Evolutionary conservation across 2,888 invertebrate genomes (phyloP), one percentile per base, ranked within the genome.

Genomic region (Didymodactylos carnosus): DNA sequence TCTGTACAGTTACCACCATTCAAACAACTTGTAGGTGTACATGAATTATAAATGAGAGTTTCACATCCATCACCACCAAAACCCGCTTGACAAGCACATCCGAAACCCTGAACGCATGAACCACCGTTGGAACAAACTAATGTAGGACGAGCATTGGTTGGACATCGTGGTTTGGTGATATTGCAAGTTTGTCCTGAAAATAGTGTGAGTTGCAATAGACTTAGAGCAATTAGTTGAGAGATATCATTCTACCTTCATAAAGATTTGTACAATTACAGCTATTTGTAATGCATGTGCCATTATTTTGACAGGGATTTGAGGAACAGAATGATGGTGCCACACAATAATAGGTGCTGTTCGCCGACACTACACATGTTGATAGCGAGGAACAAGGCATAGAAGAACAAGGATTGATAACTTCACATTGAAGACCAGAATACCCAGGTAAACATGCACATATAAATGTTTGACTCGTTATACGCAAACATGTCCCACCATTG

Each of bases 401-500:
- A 10, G 69, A 41, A 46, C 75, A 75, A 29, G 51, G 53, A 39
- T 72, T 75, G 72, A 46, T 69, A 69, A 46, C 69, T 39, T 75
- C 49, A 75, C 75, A 75, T 41, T 43, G 29, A 14, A 39, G 13
- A 25, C 75, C 75, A 39, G 43, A 40, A 39, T 27, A 75, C 7
- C 72, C 69, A 72, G 27, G 3, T n/a, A 43, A 69, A 72, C 75
- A 75, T 41, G 27, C 19, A 29, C 75, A 75, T 5, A n/a, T 69
- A 41, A 69, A 75, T 25, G 72, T 39, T 16, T 69, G 41, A 29
- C 35, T 16, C 27, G 19, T 35, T 46, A 39, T 25, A 41, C 27
- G 40, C n/a, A 75, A 39, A 51, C 75, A 75, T n/a, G 72, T 75
- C 29, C 40, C 75, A 39, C 39, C 69, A 29, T 75, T 75, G 2